Evolutionary conservation across 2,888 invertebrate genomes (phyloP).

Genomic region (Temnothorax unifasciatus): DNA sequence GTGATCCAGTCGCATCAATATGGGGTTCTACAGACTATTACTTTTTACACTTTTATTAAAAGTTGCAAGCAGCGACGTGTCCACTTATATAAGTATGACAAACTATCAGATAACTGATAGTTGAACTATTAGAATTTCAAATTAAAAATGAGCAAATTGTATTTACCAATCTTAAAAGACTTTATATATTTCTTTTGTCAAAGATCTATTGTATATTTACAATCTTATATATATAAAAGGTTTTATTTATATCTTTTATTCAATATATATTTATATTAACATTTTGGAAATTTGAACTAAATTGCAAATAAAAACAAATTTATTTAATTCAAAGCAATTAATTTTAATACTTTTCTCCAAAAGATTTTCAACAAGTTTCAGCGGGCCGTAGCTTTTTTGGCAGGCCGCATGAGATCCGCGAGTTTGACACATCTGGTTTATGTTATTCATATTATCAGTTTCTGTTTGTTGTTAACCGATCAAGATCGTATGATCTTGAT

Average conservation of each 20-base stretch:
- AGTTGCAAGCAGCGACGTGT: neutral
- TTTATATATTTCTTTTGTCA: neutral
- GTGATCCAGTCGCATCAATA: neutral
- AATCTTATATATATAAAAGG: neutral
- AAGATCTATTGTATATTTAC: no score
- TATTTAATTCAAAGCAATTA: no score
- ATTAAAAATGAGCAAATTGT: neutral
- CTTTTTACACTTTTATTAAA: conserved; percentile 19
- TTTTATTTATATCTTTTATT: neutral
- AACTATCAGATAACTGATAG: neutral
- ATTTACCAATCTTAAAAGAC: neutral
- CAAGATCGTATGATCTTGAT: neutral
- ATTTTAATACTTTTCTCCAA: no score
- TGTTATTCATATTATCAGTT: neutral
- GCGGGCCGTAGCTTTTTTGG: no score
- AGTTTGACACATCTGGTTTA: neutral
- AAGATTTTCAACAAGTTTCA: no score
- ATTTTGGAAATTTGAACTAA: no score
- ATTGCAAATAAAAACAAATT: no score
- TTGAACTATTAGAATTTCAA: neutral
- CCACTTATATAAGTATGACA: neutral
- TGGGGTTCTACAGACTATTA: conserved; percentile 7
- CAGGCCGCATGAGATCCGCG: no score
- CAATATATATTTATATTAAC: neutral
- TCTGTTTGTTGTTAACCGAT: neutral